Evolutionary conservation across 2,797 vertebrate genomes (phyloP).

Genomic region (Cuculus canorus): DNA sequence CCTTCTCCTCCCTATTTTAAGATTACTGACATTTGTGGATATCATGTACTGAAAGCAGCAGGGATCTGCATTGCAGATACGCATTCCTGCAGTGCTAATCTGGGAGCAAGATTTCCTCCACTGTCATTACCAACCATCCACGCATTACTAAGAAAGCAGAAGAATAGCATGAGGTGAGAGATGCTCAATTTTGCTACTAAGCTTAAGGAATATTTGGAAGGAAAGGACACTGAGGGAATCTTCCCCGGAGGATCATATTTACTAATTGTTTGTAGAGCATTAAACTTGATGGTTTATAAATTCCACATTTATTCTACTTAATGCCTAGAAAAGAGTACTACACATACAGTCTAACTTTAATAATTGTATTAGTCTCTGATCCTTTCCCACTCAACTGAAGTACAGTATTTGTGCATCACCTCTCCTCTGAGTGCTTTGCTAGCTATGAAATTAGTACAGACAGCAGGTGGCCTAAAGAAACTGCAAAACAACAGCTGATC

Average conservation of each 20-base stretch:
- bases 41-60: slow-evolving; percentile 16
- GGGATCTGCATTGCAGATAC: slow-evolving; percentile 63
- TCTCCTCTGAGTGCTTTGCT: slow-evolving; percentile 39
- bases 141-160: slow-evolving; percentile 30
- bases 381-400: not conserved
- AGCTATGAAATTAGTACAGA: slow-evolving; percentile 69
- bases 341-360: not conserved
- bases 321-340: not conserved
- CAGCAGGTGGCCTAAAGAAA: slow-evolving; percentile 76
- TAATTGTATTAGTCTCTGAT: slow-evolving; percentile 13
- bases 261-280: slow-evolving; percentile 37
- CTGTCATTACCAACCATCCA: slow-evolving; percentile 40
- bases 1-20: not conserved
- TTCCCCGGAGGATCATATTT: slow-evolving; percentile 24
- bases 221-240: not conserved
- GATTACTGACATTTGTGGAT: slow-evolving; percentile 34
- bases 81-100: slow-evolving; percentile 55
- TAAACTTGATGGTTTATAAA: slow-evolving; percentile 43
- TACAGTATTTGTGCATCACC: not conserved
- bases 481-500: slow-evolving; percentile 74
- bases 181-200: not conserved
- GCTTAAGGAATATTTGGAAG: slow-evolving; percentile 15
- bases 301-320: slow-evolving; percentile 46
- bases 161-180: not conserved
- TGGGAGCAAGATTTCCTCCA: slow-evolving; percentile 45